phyloP scores from a whole-genome alignment of 2,888 invertebrate species.

The Anthoptus insignis region DNA sequence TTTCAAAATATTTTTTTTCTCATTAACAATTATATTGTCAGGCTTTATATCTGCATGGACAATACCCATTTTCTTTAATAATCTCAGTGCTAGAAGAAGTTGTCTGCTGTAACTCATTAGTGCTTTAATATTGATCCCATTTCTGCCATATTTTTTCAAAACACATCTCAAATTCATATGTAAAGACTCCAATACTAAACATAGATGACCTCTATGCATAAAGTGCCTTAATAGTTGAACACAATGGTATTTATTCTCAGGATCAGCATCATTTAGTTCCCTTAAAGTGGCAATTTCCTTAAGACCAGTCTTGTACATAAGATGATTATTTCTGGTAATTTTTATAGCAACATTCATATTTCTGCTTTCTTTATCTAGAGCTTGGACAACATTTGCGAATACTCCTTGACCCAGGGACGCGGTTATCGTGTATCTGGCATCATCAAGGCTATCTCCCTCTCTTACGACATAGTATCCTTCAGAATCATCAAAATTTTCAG shows the following conservation, averaged over 20 bases:
- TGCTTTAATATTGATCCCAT: slow-evolving; percentile 98
- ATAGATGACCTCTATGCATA: slow-evolving; percentile 99
- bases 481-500: slow-evolving; percentile 99
- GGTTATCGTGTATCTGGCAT: slow-evolving; percentile 96
- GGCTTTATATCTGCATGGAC: slow-evolving; percentile 99
- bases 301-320: slow-evolving; percentile 99
- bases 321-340: slow-evolving; percentile 99
- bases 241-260: slow-evolving; percentile 98
- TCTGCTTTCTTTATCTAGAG: slow-evolving; percentile 94
- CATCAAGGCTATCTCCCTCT: slow-evolving; percentile 95
- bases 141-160: slow-evolving; percentile 98
- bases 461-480: slow-evolving; percentile 99
- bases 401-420: slow-evolving; percentile 99
- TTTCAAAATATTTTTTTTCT: slow-evolving; percentile 98
- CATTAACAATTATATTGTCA: slow-evolving; percentile 99
- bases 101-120: slow-evolving; percentile 98
- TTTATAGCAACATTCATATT: slow-evolving; percentile 98
- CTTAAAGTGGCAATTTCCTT: slow-evolving; percentile 98
- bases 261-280: slow-evolving; percentile 98
- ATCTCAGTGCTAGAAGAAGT: slow-evolving; percentile 96
- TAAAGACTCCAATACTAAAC: slow-evolving; percentile 98
- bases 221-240: slow-evolving; percentile 95
- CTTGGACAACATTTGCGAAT: slow-evolving; percentile 98
- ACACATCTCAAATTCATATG: slow-evolving; percentile 96
- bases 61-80: slow-evolving; percentile 97